A percentile compares a stretch with the other conserved stretches of the same genome.
These are phyloP conservation scores for Silurus glanis DNA, from an alignment of 2,113 vertebrate species.

Conservation along the genomic window DNA sequence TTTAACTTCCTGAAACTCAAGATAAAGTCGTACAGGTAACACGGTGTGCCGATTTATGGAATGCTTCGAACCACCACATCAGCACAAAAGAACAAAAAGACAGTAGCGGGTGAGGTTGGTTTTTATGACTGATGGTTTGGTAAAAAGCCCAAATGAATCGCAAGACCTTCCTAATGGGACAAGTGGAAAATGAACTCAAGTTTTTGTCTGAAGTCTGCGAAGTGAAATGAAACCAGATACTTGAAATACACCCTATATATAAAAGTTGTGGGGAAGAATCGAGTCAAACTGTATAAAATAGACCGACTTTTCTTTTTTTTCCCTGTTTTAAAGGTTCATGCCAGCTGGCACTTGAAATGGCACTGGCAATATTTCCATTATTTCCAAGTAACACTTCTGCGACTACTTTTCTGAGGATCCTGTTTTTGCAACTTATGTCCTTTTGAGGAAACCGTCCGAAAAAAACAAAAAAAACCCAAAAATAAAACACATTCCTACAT, in stretches of 20 bases:
- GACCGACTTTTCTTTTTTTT: background rate
- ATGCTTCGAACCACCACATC: background rate
- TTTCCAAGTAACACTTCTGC: background rate
- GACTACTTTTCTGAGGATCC: background rate
- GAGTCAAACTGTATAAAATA: background rate
- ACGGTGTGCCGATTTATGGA: background rate
- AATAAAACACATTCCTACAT: background rate
- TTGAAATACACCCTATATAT: background rate
- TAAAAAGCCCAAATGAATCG: slow-evolving; percentile 62
- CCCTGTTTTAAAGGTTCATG: background rate
- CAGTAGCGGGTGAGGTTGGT: slow-evolving; percentile 59
- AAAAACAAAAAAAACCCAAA: background rate
- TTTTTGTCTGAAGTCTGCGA: background rate
- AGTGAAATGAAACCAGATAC: background rate
- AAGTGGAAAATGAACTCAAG: background rate
- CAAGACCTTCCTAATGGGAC: slow-evolving; percentile 49
- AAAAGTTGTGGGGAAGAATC: background rate
- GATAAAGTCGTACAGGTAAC: background rate
- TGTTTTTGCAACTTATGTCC: background rate
- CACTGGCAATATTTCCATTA: no score
- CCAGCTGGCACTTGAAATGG: background rate
- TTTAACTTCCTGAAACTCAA: background rate
- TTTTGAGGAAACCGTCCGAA: background rate
- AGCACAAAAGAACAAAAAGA: background rate
- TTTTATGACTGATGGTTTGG: slow-evolving; percentile 63